A percentile compares a stretch with the other conserved stretches of the same genome.
phyloP scores from a whole-genome alignment of 1,140 invertebrate species.

The Armadillidium nasatum region DNA sequence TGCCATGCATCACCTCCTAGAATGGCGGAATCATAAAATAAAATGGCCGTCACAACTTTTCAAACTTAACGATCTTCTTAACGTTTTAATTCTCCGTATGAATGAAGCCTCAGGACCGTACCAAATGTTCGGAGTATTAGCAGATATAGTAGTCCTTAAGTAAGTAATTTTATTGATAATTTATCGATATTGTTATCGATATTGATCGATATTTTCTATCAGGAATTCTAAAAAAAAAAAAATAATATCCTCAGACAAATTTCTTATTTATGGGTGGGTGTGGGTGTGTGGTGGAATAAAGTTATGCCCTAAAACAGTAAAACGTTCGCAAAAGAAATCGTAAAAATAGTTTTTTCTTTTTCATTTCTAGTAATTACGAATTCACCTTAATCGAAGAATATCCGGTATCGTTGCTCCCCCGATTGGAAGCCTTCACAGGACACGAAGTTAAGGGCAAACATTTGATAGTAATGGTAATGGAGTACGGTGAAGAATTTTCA shows the following conservation, averaged over 20 bases:
- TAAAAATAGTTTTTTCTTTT: too few species aligned
- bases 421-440: conserved; percentile 49
- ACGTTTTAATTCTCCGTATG: conserved; percentile 49
- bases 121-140: conserved; percentile 53
- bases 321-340: too few species aligned
- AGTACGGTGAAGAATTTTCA: conserved; percentile 54
- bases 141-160: conserved; percentile 48
- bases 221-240: too few species aligned
- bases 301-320: too few species aligned
- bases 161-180: conserved; percentile 43
- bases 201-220: too few species aligned
- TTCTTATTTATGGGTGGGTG: too few species aligned
- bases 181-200: neutral
- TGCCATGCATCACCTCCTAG: conserved; percentile 49
- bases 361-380: too few species aligned
- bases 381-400: conserved; percentile 50
- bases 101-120: conserved; percentile 54
- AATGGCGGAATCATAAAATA: conserved; percentile 50
- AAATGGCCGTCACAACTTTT: conserved; percentile 49
- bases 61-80: conserved; percentile 47
- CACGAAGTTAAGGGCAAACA: conserved; percentile 37
- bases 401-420: conserved; percentile 50
- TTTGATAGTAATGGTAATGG: conserved; percentile 50
- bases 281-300: too few species aligned
- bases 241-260: too few species aligned